Conservation (phyloP, 1,140 invertebrate genomes). For the Eurytemora carolleeae region DNA sequence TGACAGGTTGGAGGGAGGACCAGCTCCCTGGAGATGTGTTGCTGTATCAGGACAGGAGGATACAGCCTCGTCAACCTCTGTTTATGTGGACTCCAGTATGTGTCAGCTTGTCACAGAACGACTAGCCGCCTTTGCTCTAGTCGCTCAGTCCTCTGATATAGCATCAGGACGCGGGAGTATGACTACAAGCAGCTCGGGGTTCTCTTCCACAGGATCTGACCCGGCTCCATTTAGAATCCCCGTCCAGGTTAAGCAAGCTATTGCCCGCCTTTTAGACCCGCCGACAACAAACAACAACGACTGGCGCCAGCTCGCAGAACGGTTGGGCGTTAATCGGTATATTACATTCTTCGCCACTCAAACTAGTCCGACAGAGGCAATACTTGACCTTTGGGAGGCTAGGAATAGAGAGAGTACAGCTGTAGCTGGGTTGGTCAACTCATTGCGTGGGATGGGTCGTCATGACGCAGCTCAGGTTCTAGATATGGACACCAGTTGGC, state of each 20-base stretch:
- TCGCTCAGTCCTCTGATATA: background rate
- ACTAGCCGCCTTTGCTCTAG: background rate
- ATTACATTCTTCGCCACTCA: constrained; percentile 71
- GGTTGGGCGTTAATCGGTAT: constrained; percentile 67
- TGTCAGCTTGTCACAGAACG: constrained; percentile 4
- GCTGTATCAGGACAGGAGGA: background rate
- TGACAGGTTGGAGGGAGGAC: background rate
- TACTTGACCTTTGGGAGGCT: constrained; percentile 86
- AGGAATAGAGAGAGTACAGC: constrained; percentile 63
- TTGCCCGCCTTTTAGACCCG: constrained; percentile 71
- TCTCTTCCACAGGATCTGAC: constrained; percentile 8
- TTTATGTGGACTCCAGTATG: constrained; percentile 2
- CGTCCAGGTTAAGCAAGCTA: constrained; percentile 52
- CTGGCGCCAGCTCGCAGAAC: constrained; percentile 76
- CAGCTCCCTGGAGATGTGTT: background rate
- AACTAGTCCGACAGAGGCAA: constrained; percentile 79
- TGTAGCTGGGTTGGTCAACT: constrained; percentile 65
- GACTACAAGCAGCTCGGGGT: background rate
- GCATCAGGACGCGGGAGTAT: background rate
- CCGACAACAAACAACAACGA: constrained; percentile 75
- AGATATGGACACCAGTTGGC: constrained; percentile 35
- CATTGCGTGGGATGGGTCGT: constrained; percentile 73
- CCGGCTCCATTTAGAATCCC: constrained; percentile 54
- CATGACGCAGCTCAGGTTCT: constrained; percentile 69
- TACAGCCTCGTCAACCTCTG: background rate